Base-by-base conservation (phyloP, 2,797 vertebrate species). In the Morus bassanus region DNA sequence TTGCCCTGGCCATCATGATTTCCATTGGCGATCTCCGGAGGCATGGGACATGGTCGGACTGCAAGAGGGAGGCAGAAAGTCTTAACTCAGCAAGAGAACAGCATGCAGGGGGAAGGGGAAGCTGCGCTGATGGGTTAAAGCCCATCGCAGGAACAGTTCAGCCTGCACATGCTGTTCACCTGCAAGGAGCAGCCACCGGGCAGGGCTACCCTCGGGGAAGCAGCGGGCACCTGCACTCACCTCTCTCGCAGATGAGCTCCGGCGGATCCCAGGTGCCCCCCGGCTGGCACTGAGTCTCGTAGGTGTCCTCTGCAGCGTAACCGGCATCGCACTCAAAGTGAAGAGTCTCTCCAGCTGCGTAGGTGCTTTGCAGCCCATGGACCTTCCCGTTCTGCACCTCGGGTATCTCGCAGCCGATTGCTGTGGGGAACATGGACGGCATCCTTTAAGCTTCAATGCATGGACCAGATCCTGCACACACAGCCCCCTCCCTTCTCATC, bases 1-100 rank as follows among this genome's bases (percentile, higher is more conserved):
- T 72, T 74, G 46, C 61, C 45, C 11, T 30, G 74, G 18, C 63
- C 21, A 0, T 57, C 84, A 57, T 93, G 93, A 4, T 43, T 73
- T 22, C 96, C 95, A 1, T 96, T 87, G 33, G 6, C 1, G 57
- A 96, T 17, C 33, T 3, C 8, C 5, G 85, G 95, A 57, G 97
- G 96, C 94, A 83, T 77, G 30, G 91, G 91, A 60, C 97, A 98
- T 0, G 75, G 95, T 0, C 6, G 82, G 23, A 82, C 95, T 96
- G 91, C 7, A 25, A 7, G 11, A 27, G 24, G 25, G 67, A 43
- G 7, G 33, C 9, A 28, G n/a, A n/a, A 46, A 27, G 22, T 2
- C 6, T 19, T 19, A 12, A 16, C 1, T 54, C 45, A 19, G 77
- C 0, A 1, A 24, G 57, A 61, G 51, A 28, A 13, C 2, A 14